Conservation (phyloP, 2,888 invertebrate species). For the Dicyrtomina minuta region DNA sequence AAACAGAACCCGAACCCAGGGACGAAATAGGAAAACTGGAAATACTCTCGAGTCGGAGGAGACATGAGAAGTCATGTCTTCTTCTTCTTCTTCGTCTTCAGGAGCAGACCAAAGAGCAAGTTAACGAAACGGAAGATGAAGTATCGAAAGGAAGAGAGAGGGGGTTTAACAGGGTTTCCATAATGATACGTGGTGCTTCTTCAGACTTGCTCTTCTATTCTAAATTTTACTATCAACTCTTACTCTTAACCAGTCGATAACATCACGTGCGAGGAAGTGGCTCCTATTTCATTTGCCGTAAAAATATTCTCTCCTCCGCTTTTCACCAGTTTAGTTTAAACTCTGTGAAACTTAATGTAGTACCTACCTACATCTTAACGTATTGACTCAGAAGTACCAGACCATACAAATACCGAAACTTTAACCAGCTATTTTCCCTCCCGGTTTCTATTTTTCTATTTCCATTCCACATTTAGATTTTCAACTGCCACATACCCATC, state of each 20-base stretch:
- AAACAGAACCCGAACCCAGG: too few relatives aligned
- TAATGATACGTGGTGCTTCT: not conserved
- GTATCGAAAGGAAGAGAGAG: not conserved
- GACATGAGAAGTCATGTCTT: too few relatives aligned
- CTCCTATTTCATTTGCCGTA: conserved; percentile 14
- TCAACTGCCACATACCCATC: not conserved
- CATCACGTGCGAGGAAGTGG: conserved; percentile 4
- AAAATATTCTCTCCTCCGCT: conserved; percentile 14
- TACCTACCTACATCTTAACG: not conserved
- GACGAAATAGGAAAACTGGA: too few relatives aligned
- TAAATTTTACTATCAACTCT: not conserved
- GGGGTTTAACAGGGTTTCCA: not conserved
- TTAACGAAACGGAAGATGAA: conserved; percentile 2
- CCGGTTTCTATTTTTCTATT: not conserved
- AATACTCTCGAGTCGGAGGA: too few relatives aligned
- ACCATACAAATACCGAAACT: conserved; percentile 1
- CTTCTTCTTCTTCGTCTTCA: too few relatives aligned
- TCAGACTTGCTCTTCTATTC: not conserved
- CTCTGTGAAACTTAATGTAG: conserved; percentile 6
- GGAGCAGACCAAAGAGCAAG: not conserved
- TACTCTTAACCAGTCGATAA: conserved; percentile 9
- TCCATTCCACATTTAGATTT: conserved; percentile 11
- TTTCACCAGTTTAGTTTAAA: conserved; percentile 18
- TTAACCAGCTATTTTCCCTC: too few relatives aligned
- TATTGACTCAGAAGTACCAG: conserved; percentile 12